Percentiles rank a stretch among this genome's conserved stretches.
Evolutionary conservation across 2,888 invertebrate species (phyloP).

Genomic region (Amiota minor): DNA sequence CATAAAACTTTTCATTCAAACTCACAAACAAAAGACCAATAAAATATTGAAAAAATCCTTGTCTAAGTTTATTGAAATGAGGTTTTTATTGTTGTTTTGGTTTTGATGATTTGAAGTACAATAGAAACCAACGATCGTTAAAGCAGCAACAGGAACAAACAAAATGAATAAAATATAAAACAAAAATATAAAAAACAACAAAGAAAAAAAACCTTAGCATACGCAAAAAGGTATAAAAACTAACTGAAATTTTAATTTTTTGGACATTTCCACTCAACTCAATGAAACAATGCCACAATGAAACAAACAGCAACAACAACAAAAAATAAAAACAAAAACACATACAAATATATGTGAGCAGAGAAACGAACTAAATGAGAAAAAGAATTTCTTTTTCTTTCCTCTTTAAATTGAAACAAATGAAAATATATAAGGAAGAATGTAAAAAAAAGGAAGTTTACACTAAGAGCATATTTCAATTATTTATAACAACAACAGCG

Average conservation of each 20-base stretch:
- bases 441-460: neutral
- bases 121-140: neutral
- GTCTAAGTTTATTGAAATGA: no score
- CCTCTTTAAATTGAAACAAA: no score
- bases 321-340: slow-evolving; percentile 19
- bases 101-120: slow-evolving; percentile 3
- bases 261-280: slow-evolving; percentile 48
- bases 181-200: neutral
- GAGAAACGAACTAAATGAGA: neutral
- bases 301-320: neutral
- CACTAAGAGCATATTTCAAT: slow-evolving; percentile 3
- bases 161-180: neutral
- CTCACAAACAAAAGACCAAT: neutral
- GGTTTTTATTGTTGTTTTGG: neutral
- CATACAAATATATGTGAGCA: neutral
- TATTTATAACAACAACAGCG: slow-evolving; percentile 20
- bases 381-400: no score
- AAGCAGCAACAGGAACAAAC: neutral
- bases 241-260: slow-evolving; percentile 62
- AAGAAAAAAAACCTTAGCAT: neutral
- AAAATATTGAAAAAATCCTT: neutral
- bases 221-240: slow-evolving; percentile 49
- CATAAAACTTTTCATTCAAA: neutral
- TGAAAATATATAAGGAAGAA: slow-evolving; percentile 26
- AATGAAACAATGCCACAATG: slow-evolving; percentile 36